Evolutionary conservation across 2,113 vertebrate genomes (phyloP), one percentile per base, ranked within the genome.

Genomic region (Ahaetulla prasina): DNA sequence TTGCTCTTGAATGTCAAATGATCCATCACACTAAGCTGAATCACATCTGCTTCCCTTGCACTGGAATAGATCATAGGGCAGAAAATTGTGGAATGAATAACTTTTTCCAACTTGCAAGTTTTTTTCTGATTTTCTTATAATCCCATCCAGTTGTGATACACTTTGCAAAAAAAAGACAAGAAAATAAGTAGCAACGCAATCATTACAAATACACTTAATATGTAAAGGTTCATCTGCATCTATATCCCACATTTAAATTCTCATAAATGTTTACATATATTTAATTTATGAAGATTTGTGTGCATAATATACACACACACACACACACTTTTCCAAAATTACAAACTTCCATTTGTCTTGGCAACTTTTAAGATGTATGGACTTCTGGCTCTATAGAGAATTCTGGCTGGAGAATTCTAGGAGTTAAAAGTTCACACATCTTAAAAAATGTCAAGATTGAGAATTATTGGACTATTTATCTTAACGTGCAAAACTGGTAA

Each of bases 21-120:
- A 86, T 90, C 92, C 14, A 89, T 90, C 80, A 92, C 88, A 86
- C 50, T 90, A 14, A 86, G 88, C 23, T 89, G 88, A 92, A 86
- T 92, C 88, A 86, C 39, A 80, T 43, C n/a, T 60, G 45, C 74
- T 49, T 63, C 54, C 54, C 30, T 89, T 25, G 16, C 25, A 92
- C 23, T 25, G 30, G n/a, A 74, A 68, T 49, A 86, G 5, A 22
- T 12, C 25, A 80, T 35, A 53, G 30, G 14, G 22, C 12, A 35
- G 23, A 22, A 39, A 39, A 16, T 43, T 80, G 74, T 80, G 74
- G 35, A 80, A 80, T 39, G 74, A 80, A 80, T 80, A 80, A 3
- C 35, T 80, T 80, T 80, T 22, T 39, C 35, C 20, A 80, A 80
- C 20, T 22, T 80, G 63, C 30, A 35, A 18, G n/a, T 74, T 68